A percentile compares a stretch with the other conserved stretches of the same genome.
phyloP scores from a whole-genome alignment of 2,888 invertebrate genomes.

The Nineta flava region DNA sequence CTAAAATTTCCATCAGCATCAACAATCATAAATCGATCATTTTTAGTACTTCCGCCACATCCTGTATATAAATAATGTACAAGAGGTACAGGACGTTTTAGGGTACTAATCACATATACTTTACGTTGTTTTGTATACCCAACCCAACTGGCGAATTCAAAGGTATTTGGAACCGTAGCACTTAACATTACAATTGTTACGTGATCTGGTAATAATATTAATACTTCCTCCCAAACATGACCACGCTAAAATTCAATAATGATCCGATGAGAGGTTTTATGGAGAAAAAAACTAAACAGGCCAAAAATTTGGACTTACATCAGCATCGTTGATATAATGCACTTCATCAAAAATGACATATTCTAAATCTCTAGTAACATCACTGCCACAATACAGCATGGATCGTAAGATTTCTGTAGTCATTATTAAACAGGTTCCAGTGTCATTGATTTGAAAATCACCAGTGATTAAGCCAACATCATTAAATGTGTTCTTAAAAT shows the following conservation, averaged over 20 bases:
- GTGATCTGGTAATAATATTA: constrained; percentile 87
- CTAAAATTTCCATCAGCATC: constrained; percentile 62
- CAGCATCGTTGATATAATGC: constrained; percentile 94
- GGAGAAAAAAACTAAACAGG: constrained; percentile 2
- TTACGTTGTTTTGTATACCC: constrained; percentile 74
- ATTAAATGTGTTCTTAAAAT: constrained; percentile 83
- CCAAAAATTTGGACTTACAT: constrained; percentile 35
- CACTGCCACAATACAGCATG: constrained; percentile 91
- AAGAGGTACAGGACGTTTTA: constrained; percentile 86
- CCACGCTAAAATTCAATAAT: constrained; percentile 47
- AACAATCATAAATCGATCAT: constrained; percentile 64
- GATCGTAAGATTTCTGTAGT: constrained; percentile 96
- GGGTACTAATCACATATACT: constrained; percentile 85
- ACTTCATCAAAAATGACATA: constrained; percentile 99
- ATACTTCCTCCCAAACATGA: constrained; percentile 98
- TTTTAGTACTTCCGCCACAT: constrained; percentile 53
- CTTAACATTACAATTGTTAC: constrained; percentile 94
- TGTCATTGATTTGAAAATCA: constrained; percentile 88
- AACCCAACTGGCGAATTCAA: constrained; percentile 92
- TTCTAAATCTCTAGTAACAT: constrained; percentile 88
- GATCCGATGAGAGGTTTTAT: not conserved
- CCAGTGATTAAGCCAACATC: constrained; percentile 91
- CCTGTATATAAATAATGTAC: constrained; percentile 88
- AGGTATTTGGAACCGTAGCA: constrained; percentile 94
- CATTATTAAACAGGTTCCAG: constrained; percentile 93